These are phyloP conservation scores for Oikopleura vanhoeffeni DNA, from an alignment of 23 tunicate species.

Conservation along the genomic window DNA sequence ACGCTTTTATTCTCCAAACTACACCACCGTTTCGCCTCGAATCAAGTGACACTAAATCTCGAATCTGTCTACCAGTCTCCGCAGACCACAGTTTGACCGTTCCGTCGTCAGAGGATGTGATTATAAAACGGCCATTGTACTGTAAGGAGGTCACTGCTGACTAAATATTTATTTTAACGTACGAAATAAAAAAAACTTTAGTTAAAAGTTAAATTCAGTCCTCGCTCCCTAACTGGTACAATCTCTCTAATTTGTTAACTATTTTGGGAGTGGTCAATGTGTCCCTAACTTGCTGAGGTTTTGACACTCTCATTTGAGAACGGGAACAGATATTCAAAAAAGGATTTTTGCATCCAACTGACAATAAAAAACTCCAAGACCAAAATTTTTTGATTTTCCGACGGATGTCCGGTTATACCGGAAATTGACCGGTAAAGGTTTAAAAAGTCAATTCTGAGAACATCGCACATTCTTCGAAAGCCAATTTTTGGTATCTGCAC, in stretches of 20 bases:
- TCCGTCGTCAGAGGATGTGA: slow-evolving; percentile 92
- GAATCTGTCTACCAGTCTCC: slow-evolving; percentile 52
- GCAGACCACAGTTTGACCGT: slow-evolving; percentile 92
- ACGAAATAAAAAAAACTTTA: slow-evolving; percentile 19
- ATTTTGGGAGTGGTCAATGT: neutral
- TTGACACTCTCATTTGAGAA: too few species aligned
- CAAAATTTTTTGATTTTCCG: too few species aligned
- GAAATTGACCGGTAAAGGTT: too few species aligned
- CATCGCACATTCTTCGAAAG: too few species aligned
- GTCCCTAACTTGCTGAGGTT: too few species aligned
- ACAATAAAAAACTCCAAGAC: too few species aligned
- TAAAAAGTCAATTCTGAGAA: too few species aligned
- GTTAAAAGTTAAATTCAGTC: too few species aligned
- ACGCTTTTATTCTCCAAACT: slow-evolving; percentile 85
- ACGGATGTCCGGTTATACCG: too few species aligned
- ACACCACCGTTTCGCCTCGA: slow-evolving; percentile 93
- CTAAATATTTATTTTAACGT: slow-evolving; percentile 41
- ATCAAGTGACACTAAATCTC: slow-evolving; percentile 69
- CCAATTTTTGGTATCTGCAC: neutral
- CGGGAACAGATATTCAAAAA: too few species aligned
- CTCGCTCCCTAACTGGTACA: too few species aligned
- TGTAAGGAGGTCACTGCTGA: slow-evolving; percentile 86
- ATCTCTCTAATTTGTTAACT: neutral
- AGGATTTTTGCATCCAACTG: too few species aligned
- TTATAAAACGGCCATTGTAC: slow-evolving; percentile 66